Evolutionary conservation across 2,113 vertebrate genomes (phyloP).

Genomic region (Nesospiza acunhae): DNA sequence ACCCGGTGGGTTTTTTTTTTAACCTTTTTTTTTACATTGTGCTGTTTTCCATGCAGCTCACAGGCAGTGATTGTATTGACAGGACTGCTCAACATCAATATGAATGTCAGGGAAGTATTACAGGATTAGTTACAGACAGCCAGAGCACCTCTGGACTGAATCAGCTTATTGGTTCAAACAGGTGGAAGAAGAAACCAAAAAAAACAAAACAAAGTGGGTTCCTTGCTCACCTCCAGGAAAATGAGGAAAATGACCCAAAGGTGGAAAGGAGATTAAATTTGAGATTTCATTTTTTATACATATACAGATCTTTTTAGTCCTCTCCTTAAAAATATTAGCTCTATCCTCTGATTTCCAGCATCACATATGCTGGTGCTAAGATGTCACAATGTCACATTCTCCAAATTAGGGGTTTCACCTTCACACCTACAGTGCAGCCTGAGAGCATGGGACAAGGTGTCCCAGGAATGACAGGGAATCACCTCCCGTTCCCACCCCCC

Average conservation of each 20-base stretch:
- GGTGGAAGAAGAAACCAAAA: neutral
- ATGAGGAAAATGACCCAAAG: neutral
- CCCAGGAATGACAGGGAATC: neutral
- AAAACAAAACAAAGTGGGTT: neutral
- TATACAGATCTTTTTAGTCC: neutral
- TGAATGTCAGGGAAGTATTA: neutral
- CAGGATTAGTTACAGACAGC: neutral
- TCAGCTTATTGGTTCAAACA: neutral
- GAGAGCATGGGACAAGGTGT: neutral
- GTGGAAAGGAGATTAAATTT: neutral
- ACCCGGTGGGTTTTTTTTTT: neutral
- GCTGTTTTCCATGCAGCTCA: neutral
- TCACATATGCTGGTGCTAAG: fast-evolving
- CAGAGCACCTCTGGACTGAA: neutral
- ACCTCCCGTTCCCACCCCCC: neutral
- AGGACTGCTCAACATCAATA: neutral
- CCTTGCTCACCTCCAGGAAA: neutral
- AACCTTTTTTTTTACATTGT: neutral
- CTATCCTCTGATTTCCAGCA: neutral
- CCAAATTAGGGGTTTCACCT: neutral
- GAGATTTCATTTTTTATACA: neutral
- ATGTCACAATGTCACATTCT: too few relatives aligned
- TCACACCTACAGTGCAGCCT: neutral
- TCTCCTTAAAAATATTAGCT: neutral
- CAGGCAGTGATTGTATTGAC: neutral